phyloP scores from a whole-genome alignment of 2,797 vertebrate genomes.

The Eurystomus glaucurus region DNA sequence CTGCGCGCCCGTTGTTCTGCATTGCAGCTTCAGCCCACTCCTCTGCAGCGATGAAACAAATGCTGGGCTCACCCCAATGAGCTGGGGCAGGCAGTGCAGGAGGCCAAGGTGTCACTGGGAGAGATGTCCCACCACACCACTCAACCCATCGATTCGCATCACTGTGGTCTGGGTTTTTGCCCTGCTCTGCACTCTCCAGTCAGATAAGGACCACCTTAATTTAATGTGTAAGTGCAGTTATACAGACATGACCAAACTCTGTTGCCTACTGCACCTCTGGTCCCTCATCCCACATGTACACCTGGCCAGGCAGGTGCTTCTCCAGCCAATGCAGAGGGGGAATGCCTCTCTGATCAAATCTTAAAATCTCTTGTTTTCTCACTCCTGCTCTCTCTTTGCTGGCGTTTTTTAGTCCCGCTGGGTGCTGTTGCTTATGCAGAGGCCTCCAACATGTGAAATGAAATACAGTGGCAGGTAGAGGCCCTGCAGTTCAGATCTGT shows the following conservation, averaged over 20 bases:
- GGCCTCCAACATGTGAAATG: background rate
- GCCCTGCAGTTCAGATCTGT: background rate
- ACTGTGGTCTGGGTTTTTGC: background rate
- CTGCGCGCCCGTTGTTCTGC: fast-evolving
- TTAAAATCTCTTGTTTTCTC: background rate
- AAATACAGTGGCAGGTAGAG: background rate
- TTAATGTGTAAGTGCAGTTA: background rate
- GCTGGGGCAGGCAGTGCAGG: background rate
- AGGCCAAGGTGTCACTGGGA: background rate
- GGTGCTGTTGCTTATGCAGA: background rate
- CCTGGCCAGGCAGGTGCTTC: background rate
- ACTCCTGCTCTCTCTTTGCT: background rate
- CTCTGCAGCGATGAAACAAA: fast-evolving
- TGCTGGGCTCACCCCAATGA: fast-evolving
- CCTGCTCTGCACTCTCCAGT: background rate
- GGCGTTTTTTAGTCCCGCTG: background rate
- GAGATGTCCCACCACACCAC: background rate
- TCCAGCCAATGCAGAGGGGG: fast-evolving
- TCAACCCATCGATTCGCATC: fast-evolving
- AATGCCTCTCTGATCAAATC: background rate
- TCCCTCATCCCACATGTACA: background rate
- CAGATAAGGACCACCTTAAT: background rate
- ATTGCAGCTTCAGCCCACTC: background rate
- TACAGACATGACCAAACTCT: background rate
- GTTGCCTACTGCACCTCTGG: background rate